Percentiles rank a stretch among this genome's conserved stretches.
These are phyloP conservation scores for Noctuana brunneofusca DNA, from an alignment of 2,888 invertebrate genomes.

Conservation along the genomic window DNA sequence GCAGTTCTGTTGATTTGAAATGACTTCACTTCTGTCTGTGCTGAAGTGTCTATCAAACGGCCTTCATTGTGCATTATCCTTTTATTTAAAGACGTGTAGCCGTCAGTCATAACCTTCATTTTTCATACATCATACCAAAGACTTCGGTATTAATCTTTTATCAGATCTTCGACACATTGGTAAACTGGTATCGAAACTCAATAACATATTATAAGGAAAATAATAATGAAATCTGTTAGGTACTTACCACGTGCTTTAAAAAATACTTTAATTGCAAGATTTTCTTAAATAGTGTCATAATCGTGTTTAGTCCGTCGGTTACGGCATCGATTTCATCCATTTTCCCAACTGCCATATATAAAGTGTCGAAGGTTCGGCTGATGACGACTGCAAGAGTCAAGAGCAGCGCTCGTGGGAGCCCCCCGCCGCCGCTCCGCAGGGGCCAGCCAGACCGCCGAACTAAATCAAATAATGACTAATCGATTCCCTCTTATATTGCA, in stretches of 20 bases:
- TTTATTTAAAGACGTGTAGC: slow-evolving; percentile 33
- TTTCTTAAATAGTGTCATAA: slow-evolving; percentile 32
- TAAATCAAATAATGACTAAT: slow-evolving; percentile 84
- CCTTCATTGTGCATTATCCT: slow-evolving; percentile 29
- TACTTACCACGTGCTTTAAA: not conserved
- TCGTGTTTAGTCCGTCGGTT: slow-evolving; percentile 38
- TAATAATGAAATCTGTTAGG: slow-evolving; percentile 22
- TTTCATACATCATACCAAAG: slow-evolving; percentile 31
- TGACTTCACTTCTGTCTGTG: slow-evolving; percentile 38
- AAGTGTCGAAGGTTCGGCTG: slow-evolving; percentile 77
- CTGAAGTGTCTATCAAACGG: slow-evolving; percentile 36
- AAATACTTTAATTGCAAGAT: slow-evolving; percentile 27
- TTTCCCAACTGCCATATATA: slow-evolving; percentile 65
- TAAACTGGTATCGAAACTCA: slow-evolving; percentile 22
- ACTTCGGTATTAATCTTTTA: slow-evolving; percentile 25
- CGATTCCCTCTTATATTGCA: slow-evolving; percentile 81
- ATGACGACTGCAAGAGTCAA: slow-evolving; percentile 68
- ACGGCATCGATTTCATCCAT: slow-evolving; percentile 54
- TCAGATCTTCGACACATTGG: slow-evolving; percentile 21
- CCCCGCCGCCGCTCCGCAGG: slow-evolving; percentile 74
- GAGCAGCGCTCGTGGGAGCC: slow-evolving; percentile 71
- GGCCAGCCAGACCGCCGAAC: slow-evolving; percentile 73
- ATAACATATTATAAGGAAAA: not conserved
- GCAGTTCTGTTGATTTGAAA: slow-evolving; percentile 63
- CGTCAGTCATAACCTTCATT: slow-evolving; percentile 31